A percentile compares a stretch with the other conserved stretches of the same genome.
phyloP scores from a whole-genome alignment of 2,888 invertebrate species.

The Ormyrus thymus region DNA sequence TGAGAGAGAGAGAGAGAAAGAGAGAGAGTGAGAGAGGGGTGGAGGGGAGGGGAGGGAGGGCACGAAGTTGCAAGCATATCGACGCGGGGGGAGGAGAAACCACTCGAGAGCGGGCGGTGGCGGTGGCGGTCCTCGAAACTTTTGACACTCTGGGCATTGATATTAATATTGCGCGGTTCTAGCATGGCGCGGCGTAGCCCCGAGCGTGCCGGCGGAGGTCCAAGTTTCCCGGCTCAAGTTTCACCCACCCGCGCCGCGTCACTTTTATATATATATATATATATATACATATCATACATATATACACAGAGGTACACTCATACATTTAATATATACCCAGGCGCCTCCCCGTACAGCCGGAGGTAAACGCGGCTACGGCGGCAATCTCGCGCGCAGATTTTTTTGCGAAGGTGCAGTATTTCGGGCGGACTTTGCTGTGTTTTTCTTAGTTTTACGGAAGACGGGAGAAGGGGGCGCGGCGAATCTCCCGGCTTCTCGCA shows the following conservation, averaged over 20 bases:
- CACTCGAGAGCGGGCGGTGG: slow-evolving; percentile 24
- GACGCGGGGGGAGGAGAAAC: slow-evolving; percentile 22
- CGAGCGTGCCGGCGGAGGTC: not conserved
- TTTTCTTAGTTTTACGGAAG: not conserved
- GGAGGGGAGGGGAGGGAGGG: not conserved
- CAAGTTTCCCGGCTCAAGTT: slow-evolving; percentile 37
- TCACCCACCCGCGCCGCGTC: not conserved
- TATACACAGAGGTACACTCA: too few relatives aligned
- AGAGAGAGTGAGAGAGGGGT: not conserved
- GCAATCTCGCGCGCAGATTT: not conserved
- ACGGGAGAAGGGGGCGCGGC: not conserved
- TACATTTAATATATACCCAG: too few relatives aligned
- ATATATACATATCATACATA: too few relatives aligned
- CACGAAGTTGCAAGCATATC: not conserved
- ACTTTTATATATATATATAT: not conserved
- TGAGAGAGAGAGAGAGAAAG: slow-evolving; percentile 12
- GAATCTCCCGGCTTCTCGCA: not conserved
- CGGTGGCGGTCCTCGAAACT: slow-evolving; percentile 55
- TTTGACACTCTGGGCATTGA: slow-evolving; percentile 61
- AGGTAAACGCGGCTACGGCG: not conserved
- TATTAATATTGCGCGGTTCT: slow-evolving; percentile 61
- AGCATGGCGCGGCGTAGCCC: not conserved
- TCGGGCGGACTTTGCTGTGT: not conserved
- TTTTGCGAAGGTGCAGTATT: not conserved
- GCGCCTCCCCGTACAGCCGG: not conserved